Evolutionary conservation across 1,140 invertebrate genomes (phyloP).

Genomic region (Phymastichus coffea): DNA sequence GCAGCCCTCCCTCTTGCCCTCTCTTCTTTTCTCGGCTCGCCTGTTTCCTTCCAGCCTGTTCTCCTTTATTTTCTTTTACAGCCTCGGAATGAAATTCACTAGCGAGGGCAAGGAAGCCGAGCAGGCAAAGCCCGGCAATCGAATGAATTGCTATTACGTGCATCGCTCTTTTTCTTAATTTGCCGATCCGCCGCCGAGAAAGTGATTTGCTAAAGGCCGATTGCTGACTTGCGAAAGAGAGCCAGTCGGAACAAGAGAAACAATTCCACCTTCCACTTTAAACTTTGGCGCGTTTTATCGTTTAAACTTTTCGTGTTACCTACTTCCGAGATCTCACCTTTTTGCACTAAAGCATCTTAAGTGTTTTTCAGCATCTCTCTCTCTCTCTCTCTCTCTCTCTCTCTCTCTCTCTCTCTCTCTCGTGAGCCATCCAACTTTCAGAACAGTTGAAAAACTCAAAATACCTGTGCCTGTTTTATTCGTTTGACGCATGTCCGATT

Average conservation of each 20-base stretch:
- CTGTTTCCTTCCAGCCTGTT: slow-evolving; percentile 9
- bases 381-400: no score
- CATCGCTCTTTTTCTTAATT: slow-evolving; percentile 23
- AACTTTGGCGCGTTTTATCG: no score
- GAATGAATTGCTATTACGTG: slow-evolving; percentile 21
- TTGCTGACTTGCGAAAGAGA: background rate
- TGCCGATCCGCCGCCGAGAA: background rate
- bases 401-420: no score
- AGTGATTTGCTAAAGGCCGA: slow-evolving; percentile 13
- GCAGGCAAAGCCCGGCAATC: slow-evolving; percentile 8
- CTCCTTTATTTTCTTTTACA: slow-evolving; percentile 20
- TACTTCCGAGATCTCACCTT: no score
- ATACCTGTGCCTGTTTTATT: no score
- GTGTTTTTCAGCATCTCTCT: no score
- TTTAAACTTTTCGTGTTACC: background rate
- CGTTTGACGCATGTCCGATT: no score
- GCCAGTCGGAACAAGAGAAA: no score
- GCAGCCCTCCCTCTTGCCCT: slow-evolving; percentile 25
- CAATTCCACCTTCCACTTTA: no score
- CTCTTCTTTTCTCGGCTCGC: slow-evolving; percentile 6
- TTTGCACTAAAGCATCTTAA: no score
- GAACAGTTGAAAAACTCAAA: no score
- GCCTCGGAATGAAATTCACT: slow-evolving; percentile 19
- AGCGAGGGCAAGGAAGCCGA: slow-evolving; percentile 1
- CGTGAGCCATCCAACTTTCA: no score